Evolutionary conservation across 2,797 vertebrate species (phyloP).

Genomic region (Semotilus atromaculatus): DNA sequence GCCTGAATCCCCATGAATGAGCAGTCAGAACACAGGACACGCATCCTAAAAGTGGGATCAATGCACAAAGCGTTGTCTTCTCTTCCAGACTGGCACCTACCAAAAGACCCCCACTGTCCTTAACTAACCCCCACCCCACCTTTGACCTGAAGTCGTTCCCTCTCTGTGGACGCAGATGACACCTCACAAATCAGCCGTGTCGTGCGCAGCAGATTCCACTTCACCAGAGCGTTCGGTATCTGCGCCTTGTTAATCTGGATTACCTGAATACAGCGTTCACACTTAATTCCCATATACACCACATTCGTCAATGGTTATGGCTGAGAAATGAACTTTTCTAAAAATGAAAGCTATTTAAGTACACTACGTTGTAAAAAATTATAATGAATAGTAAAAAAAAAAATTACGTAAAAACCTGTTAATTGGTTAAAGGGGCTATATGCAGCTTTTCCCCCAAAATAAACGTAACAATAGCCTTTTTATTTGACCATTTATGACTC

Average conservation of each 20-base stretch:
- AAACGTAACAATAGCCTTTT: no score
- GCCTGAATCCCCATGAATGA: conserved; percentile 45
- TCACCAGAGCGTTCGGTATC: neutral
- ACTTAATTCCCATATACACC: neutral
- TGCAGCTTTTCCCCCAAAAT: no score
- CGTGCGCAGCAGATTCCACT: conserved; percentile 32
- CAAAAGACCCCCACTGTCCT: conserved; percentile 58
- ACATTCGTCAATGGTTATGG: neutral
- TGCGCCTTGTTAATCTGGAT: neutral
- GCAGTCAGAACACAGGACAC: conserved; percentile 9
- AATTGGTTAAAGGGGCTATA: no score
- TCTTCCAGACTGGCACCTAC: conserved; percentile 48
- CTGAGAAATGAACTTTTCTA: neutral
- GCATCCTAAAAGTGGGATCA: conserved; percentile 48
- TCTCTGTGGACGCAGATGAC: conserved; percentile 34
- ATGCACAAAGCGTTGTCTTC: conserved; percentile 52
- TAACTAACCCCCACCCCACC: conserved; percentile 55
- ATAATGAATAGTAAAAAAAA: neutral
- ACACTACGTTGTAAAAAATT: neutral
- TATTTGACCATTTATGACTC: no score
- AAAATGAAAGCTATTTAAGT: neutral
- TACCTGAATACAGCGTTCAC: neutral
- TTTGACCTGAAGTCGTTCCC: conserved; percentile 14
- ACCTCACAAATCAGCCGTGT: conserved; percentile 35
- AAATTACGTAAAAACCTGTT: neutral